phyloP scores from a whole-genome alignment of 1,140 invertebrate species.

The Apocrypta bakeri region DNA sequence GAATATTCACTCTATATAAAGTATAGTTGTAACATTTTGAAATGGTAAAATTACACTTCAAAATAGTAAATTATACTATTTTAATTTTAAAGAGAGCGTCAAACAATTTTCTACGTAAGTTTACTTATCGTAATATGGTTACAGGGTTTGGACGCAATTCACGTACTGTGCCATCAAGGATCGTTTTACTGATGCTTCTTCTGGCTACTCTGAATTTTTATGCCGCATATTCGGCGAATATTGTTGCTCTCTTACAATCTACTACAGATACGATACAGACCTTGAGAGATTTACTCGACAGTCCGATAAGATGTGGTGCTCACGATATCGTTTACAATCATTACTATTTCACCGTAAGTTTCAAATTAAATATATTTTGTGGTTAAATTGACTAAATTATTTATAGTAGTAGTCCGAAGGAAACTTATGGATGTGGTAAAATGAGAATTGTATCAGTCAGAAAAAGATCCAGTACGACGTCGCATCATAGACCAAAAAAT shows the following conservation, averaged over 20 bases:
- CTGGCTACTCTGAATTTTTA: constrained; percentile 66
- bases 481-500: constrained; percentile 78
- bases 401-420: not conserved
- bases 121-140: not conserved
- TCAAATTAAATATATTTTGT: constrained; percentile 21
- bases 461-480: constrained; percentile 75
- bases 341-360: constrained; percentile 78
- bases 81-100: too few relatives aligned
- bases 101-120: not conserved
- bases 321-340: constrained; percentile 78
- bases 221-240: constrained; percentile 78
- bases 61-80: too few relatives aligned
- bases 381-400: not conserved
- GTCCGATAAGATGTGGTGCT: constrained; percentile 76
- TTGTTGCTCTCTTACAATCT: constrained; percentile 77
- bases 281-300: constrained; percentile 76
- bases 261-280: constrained; percentile 76
- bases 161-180: constrained; percentile 41
- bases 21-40: too few relatives aligned
- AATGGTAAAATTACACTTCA: too few relatives aligned
- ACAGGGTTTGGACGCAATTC: constrained; percentile 55
- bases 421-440: not conserved
- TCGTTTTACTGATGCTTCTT: constrained; percentile 54
- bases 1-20: too few relatives aligned
- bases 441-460: not conserved